Conservation (phyloP, 1,140 invertebrate species). For the Chironomus tepperi region DNA sequence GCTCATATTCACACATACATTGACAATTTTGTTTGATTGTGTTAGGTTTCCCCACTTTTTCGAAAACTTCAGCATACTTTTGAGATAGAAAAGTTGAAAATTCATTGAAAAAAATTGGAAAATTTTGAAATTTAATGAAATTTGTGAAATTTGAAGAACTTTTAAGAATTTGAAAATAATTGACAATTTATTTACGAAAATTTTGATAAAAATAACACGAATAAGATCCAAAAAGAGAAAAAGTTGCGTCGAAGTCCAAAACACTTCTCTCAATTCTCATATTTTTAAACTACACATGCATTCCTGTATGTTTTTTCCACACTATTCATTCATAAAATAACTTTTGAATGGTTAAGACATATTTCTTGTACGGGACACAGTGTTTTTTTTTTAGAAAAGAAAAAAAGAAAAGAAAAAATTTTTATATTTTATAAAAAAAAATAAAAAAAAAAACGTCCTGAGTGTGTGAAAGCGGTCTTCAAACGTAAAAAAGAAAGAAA, state of each 20-base stretch:
- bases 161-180: too few species aligned
- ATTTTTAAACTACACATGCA: slow-evolving; percentile 17
- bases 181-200: too few species aligned
- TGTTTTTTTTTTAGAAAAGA: background rate
- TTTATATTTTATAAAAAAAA: background rate
- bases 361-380: slow-evolving; percentile 19
- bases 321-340: slow-evolving; percentile 21
- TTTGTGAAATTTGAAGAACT: too few species aligned
- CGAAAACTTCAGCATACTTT: too few species aligned
- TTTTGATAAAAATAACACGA: too few species aligned
- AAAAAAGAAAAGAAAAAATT: background rate
- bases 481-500: background rate
- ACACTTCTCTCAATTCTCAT: background rate
- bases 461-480: slow-evolving; percentile 5
- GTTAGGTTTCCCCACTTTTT: too few species aligned
- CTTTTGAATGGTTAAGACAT: slow-evolving; percentile 20
- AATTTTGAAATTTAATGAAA: too few species aligned
- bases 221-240: too few species aligned
- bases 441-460: background rate
- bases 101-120: too few species aligned
- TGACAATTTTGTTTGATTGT: too few species aligned
- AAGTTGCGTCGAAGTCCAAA: background rate
- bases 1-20: too few species aligned
- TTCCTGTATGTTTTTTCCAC: slow-evolving; percentile 19
- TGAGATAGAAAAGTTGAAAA: too few species aligned